These are phyloP conservation scores for Drosophila neocordata DNA, from an alignment of 1,140 invertebrate genomes.

Conservation along the genomic window DNA sequence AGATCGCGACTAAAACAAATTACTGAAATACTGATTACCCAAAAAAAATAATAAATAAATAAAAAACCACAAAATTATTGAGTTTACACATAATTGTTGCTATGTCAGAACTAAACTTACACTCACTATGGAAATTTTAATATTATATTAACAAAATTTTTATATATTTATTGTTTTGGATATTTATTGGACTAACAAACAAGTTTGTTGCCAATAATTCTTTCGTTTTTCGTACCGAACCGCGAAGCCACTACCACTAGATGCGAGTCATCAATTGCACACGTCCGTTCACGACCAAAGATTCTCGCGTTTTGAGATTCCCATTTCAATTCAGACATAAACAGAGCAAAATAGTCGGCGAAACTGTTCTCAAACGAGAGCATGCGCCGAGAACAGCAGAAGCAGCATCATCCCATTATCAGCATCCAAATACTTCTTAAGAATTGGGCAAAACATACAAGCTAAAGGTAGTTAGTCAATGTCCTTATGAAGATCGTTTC, in stretches of 20 bases:
- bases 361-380: conserved; percentile 40
- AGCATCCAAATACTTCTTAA: too few species aligned
- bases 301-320: conserved; percentile 68
- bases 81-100: not conserved
- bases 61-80: not conserved
- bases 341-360: conserved; percentile 50
- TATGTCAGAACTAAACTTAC: not conserved
- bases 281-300: conserved; percentile 71
- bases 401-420: too few species aligned
- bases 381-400: conserved; percentile 49
- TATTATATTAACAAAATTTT: not conserved
- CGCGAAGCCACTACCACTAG: not conserved
- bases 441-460: too few species aligned
- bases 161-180: not conserved
- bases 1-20: conserved; percentile 7
- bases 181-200: conserved; percentile 10
- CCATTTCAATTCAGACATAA: conserved; percentile 55
- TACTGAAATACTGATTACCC: not conserved
- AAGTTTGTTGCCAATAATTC: conserved; percentile 71
- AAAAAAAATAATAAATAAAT: not conserved
- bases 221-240: conserved; percentile 45
- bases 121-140: not conserved
- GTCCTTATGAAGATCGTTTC: too few species aligned
- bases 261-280: conserved; percentile 9
- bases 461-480: too few species aligned